phyloP scores from a whole-genome alignment of 1,140 invertebrate genomes.

The Neodiprion virginianus region DNA sequence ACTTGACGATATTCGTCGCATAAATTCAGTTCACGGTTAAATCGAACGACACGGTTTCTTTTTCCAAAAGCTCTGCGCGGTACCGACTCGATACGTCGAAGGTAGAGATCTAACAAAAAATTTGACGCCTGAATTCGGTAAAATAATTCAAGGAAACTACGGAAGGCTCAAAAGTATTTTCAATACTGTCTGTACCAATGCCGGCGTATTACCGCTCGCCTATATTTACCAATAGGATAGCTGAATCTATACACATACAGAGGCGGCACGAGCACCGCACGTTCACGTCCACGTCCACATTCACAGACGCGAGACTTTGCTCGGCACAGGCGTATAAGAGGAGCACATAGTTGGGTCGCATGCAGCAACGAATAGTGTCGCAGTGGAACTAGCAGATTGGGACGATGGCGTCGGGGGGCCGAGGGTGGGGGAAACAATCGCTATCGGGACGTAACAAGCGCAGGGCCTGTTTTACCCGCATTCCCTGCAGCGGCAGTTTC shows the following conservation, averaged over 20 bases:
- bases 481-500: background rate
- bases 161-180: slow-evolving; percentile 3
- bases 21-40: too few relatives aligned
- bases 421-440: slow-evolving; percentile 44
- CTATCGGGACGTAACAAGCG: slow-evolving; percentile 54
- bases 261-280: background rate
- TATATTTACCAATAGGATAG: slow-evolving; percentile 48
- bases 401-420: too few relatives aligned
- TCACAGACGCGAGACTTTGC: background rate
- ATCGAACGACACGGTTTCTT: too few relatives aligned
- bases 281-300: background rate
- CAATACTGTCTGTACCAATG: slow-evolving; percentile 37
- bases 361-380: slow-evolving; percentile 40
- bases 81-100: background rate
- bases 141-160: background rate
- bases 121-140: background rate
- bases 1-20: too few relatives aligned
- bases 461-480: slow-evolving; percentile 22
- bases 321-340: too few relatives aligned
- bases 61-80: background rate
- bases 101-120: too few relatives aligned
- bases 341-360: background rate
- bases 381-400: slow-evolving; percentile 54
- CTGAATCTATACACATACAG: slow-evolving; percentile 36
- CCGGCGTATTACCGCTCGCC: slow-evolving; percentile 22